These are phyloP conservation scores for Cyprinodon brontotheroides DNA, from an alignment of 2,113 vertebrate species.

Conservation along the genomic window DNA sequence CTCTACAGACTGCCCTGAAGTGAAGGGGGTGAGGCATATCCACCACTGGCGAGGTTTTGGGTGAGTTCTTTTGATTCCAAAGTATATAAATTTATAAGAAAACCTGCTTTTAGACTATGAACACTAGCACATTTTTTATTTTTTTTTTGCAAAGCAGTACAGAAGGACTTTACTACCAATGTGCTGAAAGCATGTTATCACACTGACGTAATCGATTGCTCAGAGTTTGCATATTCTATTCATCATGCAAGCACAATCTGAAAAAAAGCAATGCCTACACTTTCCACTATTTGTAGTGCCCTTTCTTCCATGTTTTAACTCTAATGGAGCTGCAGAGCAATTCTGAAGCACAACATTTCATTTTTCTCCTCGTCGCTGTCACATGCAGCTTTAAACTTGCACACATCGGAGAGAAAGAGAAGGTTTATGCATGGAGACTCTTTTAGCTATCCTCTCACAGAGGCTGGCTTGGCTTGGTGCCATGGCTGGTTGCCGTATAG, in stretches of 20 bases:
- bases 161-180: slow-evolving; percentile 11
- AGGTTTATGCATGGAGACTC: slow-evolving; percentile 45
- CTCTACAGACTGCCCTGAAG: slow-evolving; percentile 70
- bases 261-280: slow-evolving; percentile 7
- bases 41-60: slow-evolving; percentile 49
- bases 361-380: slow-evolving; percentile 30
- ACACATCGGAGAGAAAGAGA: slow-evolving; percentile 25
- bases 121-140: slow-evolving; percentile 4
- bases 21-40: slow-evolving; percentile 54
- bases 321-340: slow-evolving; percentile 10
- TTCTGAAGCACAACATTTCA: slow-evolving; percentile 4
- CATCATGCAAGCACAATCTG: slow-evolving; percentile 1
- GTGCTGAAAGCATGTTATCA: slow-evolving; percentile 6
- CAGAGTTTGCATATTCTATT: slow-evolving; percentile 33
- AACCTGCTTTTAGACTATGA: slow-evolving; percentile 13
- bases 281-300: not conserved
- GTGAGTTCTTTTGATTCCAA: slow-evolving; percentile 64
- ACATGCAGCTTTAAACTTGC: slow-evolving; percentile 55
- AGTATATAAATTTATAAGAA: slow-evolving; percentile 58
- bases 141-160: slow-evolving; percentile 1
- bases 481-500: slow-evolving; percentile 72
- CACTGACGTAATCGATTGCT: slow-evolving; percentile 28
- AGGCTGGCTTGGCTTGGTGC: slow-evolving; percentile 69
- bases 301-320: slow-evolving; percentile 15
- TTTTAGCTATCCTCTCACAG: slow-evolving; percentile 68